Evolutionary conservation across 2,888 invertebrate species (phyloP).

Genomic region (Clusia tigrina): DNA sequence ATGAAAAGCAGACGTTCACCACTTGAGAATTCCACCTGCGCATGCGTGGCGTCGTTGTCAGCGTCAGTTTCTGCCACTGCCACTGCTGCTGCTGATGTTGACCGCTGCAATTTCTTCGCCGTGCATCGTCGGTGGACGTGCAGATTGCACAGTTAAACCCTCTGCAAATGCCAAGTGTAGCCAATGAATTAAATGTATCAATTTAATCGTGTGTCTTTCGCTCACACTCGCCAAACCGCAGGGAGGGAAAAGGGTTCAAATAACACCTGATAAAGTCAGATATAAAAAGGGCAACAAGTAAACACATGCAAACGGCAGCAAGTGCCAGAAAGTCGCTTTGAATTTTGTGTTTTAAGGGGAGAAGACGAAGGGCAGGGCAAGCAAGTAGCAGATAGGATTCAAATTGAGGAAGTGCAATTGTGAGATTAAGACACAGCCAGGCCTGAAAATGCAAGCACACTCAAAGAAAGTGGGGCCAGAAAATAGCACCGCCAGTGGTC

Average conservation of each 20-base stretch:
- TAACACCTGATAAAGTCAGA: neutral
- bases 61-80: constrained; percentile 29
- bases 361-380: constrained; percentile 45
- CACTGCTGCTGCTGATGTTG: constrained; percentile 23
- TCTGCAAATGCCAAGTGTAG: constrained; percentile 47
- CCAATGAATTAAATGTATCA: constrained; percentile 56
- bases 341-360: constrained; percentile 16
- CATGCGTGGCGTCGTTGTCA: constrained; percentile 22
- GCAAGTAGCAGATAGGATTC: constrained; percentile 43
- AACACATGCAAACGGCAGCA: constrained; percentile 54
- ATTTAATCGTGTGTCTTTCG: constrained; percentile 44
- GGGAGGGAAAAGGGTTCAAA: too few relatives aligned
- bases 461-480: too few relatives aligned
- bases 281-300: constrained; percentile 10
- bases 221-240: constrained; percentile 37
- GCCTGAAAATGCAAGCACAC: constrained; percentile 16
- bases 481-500: too few relatives aligned
- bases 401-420: constrained; percentile 52
- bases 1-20: constrained; percentile 46
- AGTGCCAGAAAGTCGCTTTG: constrained; percentile 24
- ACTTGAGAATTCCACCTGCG: constrained; percentile 57
- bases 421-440: constrained; percentile 38
- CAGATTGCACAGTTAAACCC: constrained; percentile 56
- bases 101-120: constrained; percentile 36
- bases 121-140: constrained; percentile 50